Percentiles rank a stretch among this genome's conserved stretches.
Evolutionary conservation across 2,113 vertebrate genomes (phyloP).

Genomic region (Lanius ludovicianus): DNA sequence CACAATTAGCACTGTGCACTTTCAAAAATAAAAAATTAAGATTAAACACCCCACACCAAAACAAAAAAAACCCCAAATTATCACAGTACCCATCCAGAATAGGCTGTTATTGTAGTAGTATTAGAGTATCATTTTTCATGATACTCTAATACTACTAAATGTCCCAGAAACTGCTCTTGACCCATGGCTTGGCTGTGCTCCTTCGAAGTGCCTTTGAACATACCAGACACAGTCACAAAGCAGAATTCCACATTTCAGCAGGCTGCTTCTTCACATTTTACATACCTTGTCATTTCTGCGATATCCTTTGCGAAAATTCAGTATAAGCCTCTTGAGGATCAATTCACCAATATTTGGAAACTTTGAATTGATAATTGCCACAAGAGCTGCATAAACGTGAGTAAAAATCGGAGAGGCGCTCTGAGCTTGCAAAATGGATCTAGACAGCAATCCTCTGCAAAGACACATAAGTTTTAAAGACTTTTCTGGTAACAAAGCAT

Average conservation of each 20-base stretch:
- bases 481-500: background rate
- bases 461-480: background rate
- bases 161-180: rapidly evolving
- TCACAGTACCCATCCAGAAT: background rate
- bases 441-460: constrained; percentile 86
- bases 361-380: constrained; percentile 98
- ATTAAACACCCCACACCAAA: background rate
- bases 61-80: background rate
- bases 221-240: background rate
- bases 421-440: constrained; percentile 93
- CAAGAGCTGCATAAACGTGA: constrained; percentile 93
- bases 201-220: background rate
- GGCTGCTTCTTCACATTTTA: background rate
- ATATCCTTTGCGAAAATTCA: constrained; percentile 95
- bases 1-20: background rate
- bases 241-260: background rate
- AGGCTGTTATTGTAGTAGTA: background rate
- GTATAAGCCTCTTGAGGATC: constrained; percentile 92
- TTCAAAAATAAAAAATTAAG: background rate
- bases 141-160: background rate
- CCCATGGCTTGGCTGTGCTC: background rate
- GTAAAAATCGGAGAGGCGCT: constrained; percentile 95
- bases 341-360: constrained; percentile 97
- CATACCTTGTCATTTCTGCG: constrained; percentile 95
- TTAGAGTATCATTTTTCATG: background rate